A percentile compares a stretch with the other conserved stretches of the same genome.
phyloP scores from a whole-genome alignment of 2,888 invertebrate species.

The Epinotia bilunana region DNA sequence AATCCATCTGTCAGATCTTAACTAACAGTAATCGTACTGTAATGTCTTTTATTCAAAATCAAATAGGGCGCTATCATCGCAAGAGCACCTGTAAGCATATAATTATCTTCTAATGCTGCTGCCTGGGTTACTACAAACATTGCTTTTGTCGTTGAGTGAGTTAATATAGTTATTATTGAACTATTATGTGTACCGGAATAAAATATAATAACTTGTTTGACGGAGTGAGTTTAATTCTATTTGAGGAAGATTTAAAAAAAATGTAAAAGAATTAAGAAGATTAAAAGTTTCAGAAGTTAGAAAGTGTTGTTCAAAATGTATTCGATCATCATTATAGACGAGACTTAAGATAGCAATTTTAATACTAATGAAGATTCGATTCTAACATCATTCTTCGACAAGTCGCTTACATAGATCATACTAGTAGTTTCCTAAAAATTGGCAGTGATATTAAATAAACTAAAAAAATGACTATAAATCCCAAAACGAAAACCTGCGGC shows the following conservation, averaged over 20 bases:
- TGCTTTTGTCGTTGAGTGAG: too few species aligned
- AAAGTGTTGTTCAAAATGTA: not conserved
- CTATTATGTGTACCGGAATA: not conserved
- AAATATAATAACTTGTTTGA: not conserved
- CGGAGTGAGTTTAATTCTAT: not conserved
- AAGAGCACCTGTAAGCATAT: not conserved
- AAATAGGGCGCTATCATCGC: not conserved
- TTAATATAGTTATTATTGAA: not conserved
- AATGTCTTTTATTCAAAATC: not conserved
- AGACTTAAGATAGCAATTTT: not conserved
- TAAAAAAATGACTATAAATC: conserved; percentile 31
- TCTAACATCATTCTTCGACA: conserved; percentile 8
- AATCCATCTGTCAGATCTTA: too few species aligned
- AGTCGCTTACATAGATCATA: conserved; percentile 48
- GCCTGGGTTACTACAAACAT: too few species aligned
- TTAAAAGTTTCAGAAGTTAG: too few species aligned
- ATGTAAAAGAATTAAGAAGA: too few species aligned
- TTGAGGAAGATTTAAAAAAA: not conserved
- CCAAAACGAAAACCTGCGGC: conserved; percentile 64
- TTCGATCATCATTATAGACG: not conserved
- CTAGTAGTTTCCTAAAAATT: conserved; percentile 47
- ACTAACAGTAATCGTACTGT: too few species aligned
- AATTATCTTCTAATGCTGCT: too few species aligned
- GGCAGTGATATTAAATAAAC: conserved; percentile 60
- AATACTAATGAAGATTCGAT: not conserved